These are phyloP conservation scores for Tricholauxania praeusta DNA, from an alignment of 2,888 invertebrate species.

Conservation along the genomic window DNA sequence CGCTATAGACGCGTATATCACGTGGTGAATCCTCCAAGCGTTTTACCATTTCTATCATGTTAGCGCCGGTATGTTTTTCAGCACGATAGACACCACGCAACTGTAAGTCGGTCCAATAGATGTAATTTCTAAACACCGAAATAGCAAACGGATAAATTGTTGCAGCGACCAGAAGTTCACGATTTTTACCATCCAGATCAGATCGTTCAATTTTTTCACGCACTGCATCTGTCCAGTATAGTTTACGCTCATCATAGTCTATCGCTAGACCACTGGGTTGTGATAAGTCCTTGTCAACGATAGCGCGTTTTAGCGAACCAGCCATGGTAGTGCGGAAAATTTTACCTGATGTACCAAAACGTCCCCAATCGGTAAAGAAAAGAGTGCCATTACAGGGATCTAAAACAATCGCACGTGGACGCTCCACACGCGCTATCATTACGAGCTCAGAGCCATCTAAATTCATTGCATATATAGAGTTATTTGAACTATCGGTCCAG, in stretches of 20 bases:
- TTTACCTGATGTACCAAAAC: slow-evolving; percentile 92
- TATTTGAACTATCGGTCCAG: slow-evolving; percentile 97
- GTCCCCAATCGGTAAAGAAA: slow-evolving; percentile 97
- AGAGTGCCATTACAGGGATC: slow-evolving; percentile 97
- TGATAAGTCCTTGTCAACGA: slow-evolving; percentile 90
- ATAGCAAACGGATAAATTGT: slow-evolving; percentile 97
- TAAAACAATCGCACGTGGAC: slow-evolving; percentile 94
- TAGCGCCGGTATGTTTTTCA: slow-evolving; percentile 96
- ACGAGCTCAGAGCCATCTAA: slow-evolving; percentile 87
- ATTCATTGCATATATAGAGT: slow-evolving; percentile 95
- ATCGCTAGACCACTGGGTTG: slow-evolving; percentile 97
- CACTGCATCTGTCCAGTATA: slow-evolving; percentile 98
- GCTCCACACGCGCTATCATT: slow-evolving; percentile 92
- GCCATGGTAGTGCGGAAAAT: slow-evolving; percentile 97
- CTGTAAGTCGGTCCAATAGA: slow-evolving; percentile 97
- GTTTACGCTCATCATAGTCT: slow-evolving; percentile 91
- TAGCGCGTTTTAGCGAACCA: slow-evolving; percentile 88
- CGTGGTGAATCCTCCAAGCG: slow-evolving; percentile 92
- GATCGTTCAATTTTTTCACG: slow-evolving; percentile 95
- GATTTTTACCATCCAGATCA: slow-evolving; percentile 85
- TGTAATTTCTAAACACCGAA: slow-evolving; percentile 88
- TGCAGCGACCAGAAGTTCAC: slow-evolving; percentile 87
- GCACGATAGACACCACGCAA: slow-evolving; percentile 94
- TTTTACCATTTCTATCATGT: slow-evolving; percentile 94
- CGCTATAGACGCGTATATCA: slow-evolving; percentile 90